Evolutionary conservation across 2,113 vertebrate genomes (phyloP).

Genomic region (Periophthalmodon schlosseri): DNA sequence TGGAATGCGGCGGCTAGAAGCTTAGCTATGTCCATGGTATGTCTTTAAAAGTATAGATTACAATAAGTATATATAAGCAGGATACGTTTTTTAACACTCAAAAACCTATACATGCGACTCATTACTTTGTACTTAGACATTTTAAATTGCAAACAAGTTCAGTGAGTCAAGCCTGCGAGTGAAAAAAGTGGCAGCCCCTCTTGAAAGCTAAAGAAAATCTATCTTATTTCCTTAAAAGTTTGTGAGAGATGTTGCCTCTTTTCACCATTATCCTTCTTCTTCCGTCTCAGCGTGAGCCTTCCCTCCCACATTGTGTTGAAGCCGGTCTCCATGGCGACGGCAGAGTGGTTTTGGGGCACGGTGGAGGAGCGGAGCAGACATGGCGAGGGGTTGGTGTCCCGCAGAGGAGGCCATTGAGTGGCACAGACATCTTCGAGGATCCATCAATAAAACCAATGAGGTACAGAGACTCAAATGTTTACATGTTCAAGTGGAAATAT

Average conservation of each 20-base stretch:
- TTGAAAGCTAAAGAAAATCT: background rate
- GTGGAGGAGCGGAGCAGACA: conserved; percentile 20
- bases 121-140: background rate
- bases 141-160: background rate
- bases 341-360: conserved; percentile 46
- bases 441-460: conserved; percentile 26
- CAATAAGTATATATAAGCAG: too few relatives aligned
- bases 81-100: background rate
- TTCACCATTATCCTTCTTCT: background rate
- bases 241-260: background rate
- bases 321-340: conserved; percentile 63
- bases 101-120: background rate
- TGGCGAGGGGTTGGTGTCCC: conserved; percentile 36
- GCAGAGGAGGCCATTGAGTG: conserved; percentile 61
- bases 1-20: too few relatives aligned
- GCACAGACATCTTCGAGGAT: conserved; percentile 31
- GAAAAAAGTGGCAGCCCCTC: background rate
- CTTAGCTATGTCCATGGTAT: too few relatives aligned
- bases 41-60: too few relatives aligned
- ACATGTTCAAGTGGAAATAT: conserved; percentile 1
- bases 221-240: background rate
- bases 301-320: conserved; percentile 51
- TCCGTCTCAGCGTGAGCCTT: conserved; percentile 44
- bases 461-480: background rate
- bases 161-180: background rate